Evolutionary conservation across 2,113 vertebrate species (phyloP).

Genomic region (Caloenas nicobarica): DNA sequence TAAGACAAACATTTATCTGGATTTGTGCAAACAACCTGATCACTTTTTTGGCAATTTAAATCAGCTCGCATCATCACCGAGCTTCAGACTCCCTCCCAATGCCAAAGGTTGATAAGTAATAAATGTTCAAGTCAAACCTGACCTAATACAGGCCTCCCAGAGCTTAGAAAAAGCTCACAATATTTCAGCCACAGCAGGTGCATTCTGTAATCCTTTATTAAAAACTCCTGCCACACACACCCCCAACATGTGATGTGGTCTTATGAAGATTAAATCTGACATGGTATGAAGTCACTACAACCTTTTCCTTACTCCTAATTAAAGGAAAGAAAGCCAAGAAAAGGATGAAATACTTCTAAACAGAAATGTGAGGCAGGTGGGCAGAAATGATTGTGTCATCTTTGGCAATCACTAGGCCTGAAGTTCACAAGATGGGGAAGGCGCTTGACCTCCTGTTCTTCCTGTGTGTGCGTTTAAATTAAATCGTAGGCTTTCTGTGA

Average conservation of each 20-base stretch:
- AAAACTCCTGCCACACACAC: slow-evolving; percentile 52
- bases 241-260: slow-evolving; percentile 47
- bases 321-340: slow-evolving; percentile 39
- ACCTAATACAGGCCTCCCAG: slow-evolving; percentile 39
- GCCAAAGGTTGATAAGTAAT: slow-evolving; percentile 52
- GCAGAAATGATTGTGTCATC: neutral
- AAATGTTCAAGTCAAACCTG: slow-evolving; percentile 56
- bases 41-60: slow-evolving; percentile 60
- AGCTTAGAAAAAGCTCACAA: slow-evolving; percentile 44
- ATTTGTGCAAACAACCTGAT: slow-evolving; percentile 47
- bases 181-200: slow-evolving; percentile 66
- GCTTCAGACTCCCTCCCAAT: neutral
- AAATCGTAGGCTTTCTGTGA: slow-evolving; percentile 55
- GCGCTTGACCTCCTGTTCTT: slow-evolving; percentile 48
- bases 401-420: neutral
- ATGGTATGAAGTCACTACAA: slow-evolving; percentile 37
- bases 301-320: slow-evolving; percentile 64
- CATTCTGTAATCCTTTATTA: slow-evolving; percentile 70
- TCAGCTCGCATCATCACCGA: neutral
- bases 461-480: slow-evolving; percentile 49
- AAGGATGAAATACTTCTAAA: neutral
- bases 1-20: slow-evolving; percentile 55
- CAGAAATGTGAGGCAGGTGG: slow-evolving; percentile 14
- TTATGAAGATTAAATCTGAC: slow-evolving; percentile 69
- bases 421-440: slow-evolving; percentile 7